Conservation (phyloP, 2,797 vertebrate genomes). For the Neopelma chrysocephalum region DNA sequence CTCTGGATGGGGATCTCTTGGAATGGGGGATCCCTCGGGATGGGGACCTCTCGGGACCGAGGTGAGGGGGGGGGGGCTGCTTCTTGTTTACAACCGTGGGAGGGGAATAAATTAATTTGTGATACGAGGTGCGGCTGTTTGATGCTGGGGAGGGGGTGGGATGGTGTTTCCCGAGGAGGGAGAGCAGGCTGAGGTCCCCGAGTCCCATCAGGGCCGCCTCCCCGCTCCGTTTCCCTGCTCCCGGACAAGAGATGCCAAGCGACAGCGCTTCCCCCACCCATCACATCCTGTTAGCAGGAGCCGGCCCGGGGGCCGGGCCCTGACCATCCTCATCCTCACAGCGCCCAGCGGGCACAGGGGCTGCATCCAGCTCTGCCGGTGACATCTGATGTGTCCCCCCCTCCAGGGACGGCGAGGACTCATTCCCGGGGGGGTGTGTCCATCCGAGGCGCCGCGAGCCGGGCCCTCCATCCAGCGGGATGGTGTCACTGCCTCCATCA, state of each 20-base stretch:
- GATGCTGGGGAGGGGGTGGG: neutral
- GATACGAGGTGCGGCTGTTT: neutral
- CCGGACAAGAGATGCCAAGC: neutral
- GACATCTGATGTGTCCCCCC: neutral
- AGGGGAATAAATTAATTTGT: conserved; percentile 57
- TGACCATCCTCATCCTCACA: neutral
- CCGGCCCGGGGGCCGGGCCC: neutral
- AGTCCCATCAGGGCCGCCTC: neutral
- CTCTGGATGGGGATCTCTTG: neutral
- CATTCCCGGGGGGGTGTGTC: neutral
- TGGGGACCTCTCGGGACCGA: neutral
- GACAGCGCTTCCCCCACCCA: conserved; percentile 8
- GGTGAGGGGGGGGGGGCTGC: neutral
- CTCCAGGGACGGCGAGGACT: neutral
- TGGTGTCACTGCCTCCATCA: fast-evolving
- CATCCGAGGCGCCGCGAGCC: fast-evolving
- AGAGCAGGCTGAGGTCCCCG: neutral
- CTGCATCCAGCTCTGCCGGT: neutral
- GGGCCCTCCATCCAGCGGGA: neutral
- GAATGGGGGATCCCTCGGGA: neutral
- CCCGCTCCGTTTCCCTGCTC: neutral
- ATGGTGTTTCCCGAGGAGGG: neutral
- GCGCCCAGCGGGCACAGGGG: neutral
- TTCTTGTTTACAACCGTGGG: conserved; percentile 52
- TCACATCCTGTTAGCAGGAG: conserved; percentile 33